A percentile compares a stretch with the other conserved stretches of the same genome.
Evolutionary conservation across 2,797 vertebrate genomes (phyloP).

Genomic region (Antennarius maculatus): DNA sequence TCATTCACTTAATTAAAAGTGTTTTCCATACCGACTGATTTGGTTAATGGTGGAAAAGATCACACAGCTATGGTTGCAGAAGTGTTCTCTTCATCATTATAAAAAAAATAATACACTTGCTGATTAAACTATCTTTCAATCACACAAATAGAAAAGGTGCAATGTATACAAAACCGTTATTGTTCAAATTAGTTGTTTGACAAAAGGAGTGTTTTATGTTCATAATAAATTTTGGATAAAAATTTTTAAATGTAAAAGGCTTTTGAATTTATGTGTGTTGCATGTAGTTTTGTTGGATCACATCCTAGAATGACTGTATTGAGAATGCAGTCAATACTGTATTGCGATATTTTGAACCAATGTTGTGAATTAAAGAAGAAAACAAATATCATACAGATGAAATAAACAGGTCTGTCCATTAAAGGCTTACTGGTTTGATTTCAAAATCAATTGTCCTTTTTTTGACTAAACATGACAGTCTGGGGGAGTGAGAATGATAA

Average conservation of each 20-base stretch:
- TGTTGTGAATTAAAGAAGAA: constrained; percentile 6
- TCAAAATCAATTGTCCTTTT: not conserved
- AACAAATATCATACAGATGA: constrained; percentile 18
- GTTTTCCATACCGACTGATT: no score
- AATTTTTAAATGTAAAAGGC: no score
- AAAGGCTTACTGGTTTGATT: constrained; percentile 17
- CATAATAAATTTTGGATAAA: not conserved
- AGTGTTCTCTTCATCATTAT: not conserved
- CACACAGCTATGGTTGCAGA: not conserved
- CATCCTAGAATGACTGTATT: not conserved
- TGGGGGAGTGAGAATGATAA: constrained; percentile 7
- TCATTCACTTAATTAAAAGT: no score
- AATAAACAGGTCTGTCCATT: not conserved
- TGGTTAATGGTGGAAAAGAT: not conserved
- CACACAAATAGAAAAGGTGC: not conserved
- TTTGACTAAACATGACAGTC: constrained; percentile 13
- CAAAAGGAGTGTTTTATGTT: not conserved
- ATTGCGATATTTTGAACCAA: not conserved
- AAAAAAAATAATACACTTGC: not conserved
- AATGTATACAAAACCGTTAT: not conserved
- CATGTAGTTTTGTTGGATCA: not conserved
- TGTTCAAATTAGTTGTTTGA: not conserved
- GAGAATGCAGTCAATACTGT: not conserved
- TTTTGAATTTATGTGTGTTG: not conserved
- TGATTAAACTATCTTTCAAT: not conserved